Evolutionary conservation across 1,140 invertebrate species (phyloP), one percentile per base, ranked within the genome.

Genomic region (Lethrus apterus): DNA sequence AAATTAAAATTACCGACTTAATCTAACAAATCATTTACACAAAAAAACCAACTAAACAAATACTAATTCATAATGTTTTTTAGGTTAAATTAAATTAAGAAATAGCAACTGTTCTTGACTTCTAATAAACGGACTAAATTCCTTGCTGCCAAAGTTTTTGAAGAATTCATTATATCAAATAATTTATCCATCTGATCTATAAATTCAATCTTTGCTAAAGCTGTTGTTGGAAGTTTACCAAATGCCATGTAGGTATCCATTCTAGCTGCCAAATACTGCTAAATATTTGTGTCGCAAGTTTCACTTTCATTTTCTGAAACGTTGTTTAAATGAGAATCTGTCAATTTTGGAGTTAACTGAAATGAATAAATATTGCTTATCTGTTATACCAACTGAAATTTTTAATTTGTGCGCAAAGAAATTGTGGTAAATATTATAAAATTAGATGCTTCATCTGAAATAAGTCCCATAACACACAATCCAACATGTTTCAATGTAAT

Each of bases 301-400:
- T 54, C 11, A 60, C 57, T 35, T 36, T 46, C 60, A 62, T 62
- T 54, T 52, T 51, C 52, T 60, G 26, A 44, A 63, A 60, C 58
- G 11, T 56, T 56, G 42, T 56, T 52, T 4, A 60, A 44, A 48
- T 63, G 61, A 13, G 40, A 30, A 40, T 53, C 48, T 2, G 54
- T 60, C 44, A 64, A 42, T 47, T 57, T 56, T 23, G 33, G 44
- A 34, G 50, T 44, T 14, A 40, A 26, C 42, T 32, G 48, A 18
- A 34, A 34, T 9, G 17, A 15, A 13, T 4, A 38, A 2, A 38
- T n/a, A 19, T 21, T 5, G 2, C 11, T 20, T 20, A 15, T 4
- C 11, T 15, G 19, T 38, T 2, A n/a, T 38, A 2, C 19, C 19
- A n/a, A n/a, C 35, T 4, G 20, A 13, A 21, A 38, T 21, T 17